Conservation (phyloP, 2,888 invertebrate genomes). For the Epistrophe eligans region DNA sequence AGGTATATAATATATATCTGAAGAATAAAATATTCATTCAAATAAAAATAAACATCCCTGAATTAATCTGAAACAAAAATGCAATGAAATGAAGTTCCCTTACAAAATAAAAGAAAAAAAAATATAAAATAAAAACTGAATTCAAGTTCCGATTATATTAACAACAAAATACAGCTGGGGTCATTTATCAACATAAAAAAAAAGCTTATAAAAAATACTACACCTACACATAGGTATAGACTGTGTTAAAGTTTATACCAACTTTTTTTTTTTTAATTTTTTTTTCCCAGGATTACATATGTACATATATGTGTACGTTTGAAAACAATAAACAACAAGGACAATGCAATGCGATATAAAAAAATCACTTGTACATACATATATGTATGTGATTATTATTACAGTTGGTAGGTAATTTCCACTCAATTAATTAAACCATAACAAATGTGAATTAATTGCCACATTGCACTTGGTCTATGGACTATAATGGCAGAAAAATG, state of each 20-base stretch:
- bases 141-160: constrained; percentile 48
- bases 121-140: not conserved
- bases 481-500: constrained; percentile 22
- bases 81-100: constrained; percentile 39
- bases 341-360: constrained; percentile 13
- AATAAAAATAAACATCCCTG: not conserved
- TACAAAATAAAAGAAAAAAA: not conserved
- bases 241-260: constrained; percentile 37
- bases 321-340: constrained; percentile 28
- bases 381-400: constrained; percentile 55
- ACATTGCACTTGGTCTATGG: constrained; percentile 40
- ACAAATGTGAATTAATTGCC: constrained; percentile 68
- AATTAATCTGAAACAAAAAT: constrained; percentile 48
- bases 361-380: constrained; percentile 42
- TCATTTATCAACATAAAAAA: constrained; percentile 40
- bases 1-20: not conserved
- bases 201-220: not conserved
- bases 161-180: constrained; percentile 36
- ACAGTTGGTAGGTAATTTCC: constrained; percentile 64
- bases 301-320: not conserved
- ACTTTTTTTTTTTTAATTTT: not conserved
- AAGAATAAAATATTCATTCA: not conserved
- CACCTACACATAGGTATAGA: constrained; percentile 2
- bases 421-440: constrained; percentile 75
- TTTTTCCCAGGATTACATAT: constrained; percentile 13